Percentiles rank a stretch among this genome's conserved stretches.
phyloP scores from a whole-genome alignment of 2,113 vertebrate genomes.

The Eublepharis macularius region DNA sequence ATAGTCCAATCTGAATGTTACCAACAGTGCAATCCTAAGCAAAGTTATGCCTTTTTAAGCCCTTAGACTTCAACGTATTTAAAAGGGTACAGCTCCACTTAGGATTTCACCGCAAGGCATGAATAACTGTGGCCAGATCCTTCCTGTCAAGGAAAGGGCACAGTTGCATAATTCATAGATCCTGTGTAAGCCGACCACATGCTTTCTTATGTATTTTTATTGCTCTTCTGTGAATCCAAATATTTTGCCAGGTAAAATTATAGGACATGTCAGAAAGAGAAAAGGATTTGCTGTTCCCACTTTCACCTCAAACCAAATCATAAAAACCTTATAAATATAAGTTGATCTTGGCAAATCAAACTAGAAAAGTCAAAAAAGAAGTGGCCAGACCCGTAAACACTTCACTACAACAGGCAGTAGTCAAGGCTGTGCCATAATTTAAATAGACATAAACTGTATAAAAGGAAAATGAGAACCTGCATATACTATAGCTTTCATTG shows the following conservation, averaged over 20 bases:
- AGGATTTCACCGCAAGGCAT: too few species aligned
- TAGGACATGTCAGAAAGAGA: conserved; percentile 52
- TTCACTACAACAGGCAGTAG: conserved; percentile 48
- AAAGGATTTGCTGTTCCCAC: conserved; percentile 62
- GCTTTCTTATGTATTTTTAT: conserved; percentile 53
- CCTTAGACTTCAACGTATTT: too few species aligned
- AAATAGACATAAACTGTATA: conserved; percentile 32
- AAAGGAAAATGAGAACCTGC: conserved; percentile 41
- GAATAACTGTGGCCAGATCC: too few species aligned
- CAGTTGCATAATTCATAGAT: conserved; percentile 54
- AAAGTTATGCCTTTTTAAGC: too few species aligned
- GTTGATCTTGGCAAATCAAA: conserved; percentile 64
- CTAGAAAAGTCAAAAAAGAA: conserved; percentile 67
- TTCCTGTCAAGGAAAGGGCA: conserved; percentile 41
- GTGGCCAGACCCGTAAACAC: conserved; percentile 61
- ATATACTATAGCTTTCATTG: conserved; percentile 23
- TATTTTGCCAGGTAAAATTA: conserved; percentile 55
- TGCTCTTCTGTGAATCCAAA: conserved; percentile 51
- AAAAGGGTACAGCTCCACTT: too few species aligned
- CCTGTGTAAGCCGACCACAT: conserved; percentile 43
- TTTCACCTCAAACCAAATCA: conserved; percentile 64
- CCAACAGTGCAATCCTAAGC: too few species aligned
- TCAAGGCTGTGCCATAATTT: conserved; percentile 54
- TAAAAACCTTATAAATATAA: conserved; percentile 59
- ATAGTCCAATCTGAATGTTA: too few species aligned